A percentile compares a stretch with the other conserved stretches of the same genome.
These are phyloP conservation scores for Gymnarchus niloticus DNA, from an alignment of 2,113 vertebrate genomes.

Conservation along the genomic window DNA sequence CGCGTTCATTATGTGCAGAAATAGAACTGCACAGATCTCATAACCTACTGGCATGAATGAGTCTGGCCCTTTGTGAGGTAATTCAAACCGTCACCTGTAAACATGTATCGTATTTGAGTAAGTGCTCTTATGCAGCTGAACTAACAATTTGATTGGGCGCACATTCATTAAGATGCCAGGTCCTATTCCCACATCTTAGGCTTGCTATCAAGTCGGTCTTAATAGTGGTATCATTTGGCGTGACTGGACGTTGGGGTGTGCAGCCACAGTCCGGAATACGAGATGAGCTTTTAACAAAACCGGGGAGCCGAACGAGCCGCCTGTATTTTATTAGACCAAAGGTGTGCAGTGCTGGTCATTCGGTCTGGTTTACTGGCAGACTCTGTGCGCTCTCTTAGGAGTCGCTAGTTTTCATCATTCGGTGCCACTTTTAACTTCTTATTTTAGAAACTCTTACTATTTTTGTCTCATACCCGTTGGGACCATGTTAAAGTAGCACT, in stretches of 20 bases:
- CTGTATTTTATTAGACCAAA: constrained; percentile 32
- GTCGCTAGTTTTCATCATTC: constrained; percentile 48
- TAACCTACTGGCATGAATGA: not conserved
- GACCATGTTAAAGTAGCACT: constrained; percentile 68
- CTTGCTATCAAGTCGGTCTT: constrained; percentile 14
- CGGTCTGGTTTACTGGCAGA: constrained; percentile 40
- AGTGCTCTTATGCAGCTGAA: constrained; percentile 23
- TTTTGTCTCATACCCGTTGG: constrained; percentile 56
- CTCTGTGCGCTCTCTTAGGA: constrained; percentile 41
- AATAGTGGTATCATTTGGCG: constrained; percentile 15
- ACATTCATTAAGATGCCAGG: not conserved
- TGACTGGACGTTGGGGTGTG: not conserved
- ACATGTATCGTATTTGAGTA: constrained; percentile 30
- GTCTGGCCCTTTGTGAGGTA: constrained; percentile 6
- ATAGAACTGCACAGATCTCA: not conserved
- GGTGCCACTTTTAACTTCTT: constrained; percentile 51
- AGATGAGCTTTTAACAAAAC: constrained; percentile 19
- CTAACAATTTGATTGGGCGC: constrained; percentile 20
- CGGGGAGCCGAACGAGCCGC: constrained; percentile 28
- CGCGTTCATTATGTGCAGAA: constrained; percentile 19
- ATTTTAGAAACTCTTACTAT: constrained; percentile 41
- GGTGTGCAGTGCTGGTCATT: constrained; percentile 34
- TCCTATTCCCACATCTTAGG: constrained; percentile 22
- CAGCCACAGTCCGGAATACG: not conserved
- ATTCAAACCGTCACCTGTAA: constrained; percentile 25